Evolutionary conservation across 1,140 invertebrate genomes (phyloP), one percentile per base, ranked within the genome.

Genomic region (Pseudomyrmex sp.): DNA sequence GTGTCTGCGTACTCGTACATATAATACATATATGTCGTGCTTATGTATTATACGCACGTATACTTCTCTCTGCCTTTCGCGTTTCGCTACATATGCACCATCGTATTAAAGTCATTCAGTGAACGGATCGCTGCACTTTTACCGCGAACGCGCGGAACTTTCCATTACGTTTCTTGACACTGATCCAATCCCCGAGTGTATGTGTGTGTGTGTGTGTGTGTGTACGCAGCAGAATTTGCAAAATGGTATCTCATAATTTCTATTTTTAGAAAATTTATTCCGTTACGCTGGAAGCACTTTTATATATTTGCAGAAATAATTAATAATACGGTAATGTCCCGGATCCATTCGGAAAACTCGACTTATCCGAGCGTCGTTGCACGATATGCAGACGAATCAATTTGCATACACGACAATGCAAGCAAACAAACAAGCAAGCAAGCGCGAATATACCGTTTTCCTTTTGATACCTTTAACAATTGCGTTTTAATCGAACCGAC

Each of bases 401-500:
- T 79, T 84, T 68, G 48, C 54, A 61, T 50, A 23, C 9, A 62
- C 46, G 63, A 69, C 52, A 56, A 84, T 68, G 54, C 10, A 2
- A 15, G 56, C 13, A 35, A 7, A 5, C 35, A 35, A 35, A 5
- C 35, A 35, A 26, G 23, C 23, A 26, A 26, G 2, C 20, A 23
- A 7, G 20, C 20, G 23, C 26, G 13, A 35, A 44, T n/a, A 44
- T 69, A 74, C 46, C 35, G 48, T 69, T 35, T 35, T 75, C 63
- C 23, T 63, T 85, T 83, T 83, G 84, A 84, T 70, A 50, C 23
- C 44, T 54, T 35, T 35, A 48, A 77, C 65, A 85, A 83, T 77
- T 68, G 44, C 65, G 66, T 83, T 83, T 83, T 52, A 85, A 85
- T 87, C 70, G 65, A 59, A 74, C 13, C 69, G 20, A 56, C 79